Evolutionary conservation across 1,140 invertebrate genomes (phyloP).

Genomic region (Drosophila chauvacae): DNA sequence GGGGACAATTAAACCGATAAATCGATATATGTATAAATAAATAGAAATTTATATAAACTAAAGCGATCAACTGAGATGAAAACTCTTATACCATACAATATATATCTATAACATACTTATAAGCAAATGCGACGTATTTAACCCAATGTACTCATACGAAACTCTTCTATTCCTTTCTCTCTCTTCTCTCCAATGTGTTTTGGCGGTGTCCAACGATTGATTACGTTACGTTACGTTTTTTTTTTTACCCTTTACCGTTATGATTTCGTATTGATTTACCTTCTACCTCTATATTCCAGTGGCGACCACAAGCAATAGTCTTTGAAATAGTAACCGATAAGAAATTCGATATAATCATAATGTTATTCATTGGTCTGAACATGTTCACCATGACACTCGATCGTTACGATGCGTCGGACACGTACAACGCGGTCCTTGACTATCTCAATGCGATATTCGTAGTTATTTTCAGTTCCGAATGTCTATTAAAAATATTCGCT

Average conservation of each 20-base stretch:
- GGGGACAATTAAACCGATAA: constrained; percentile 22
- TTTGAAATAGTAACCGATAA: constrained; percentile 99
- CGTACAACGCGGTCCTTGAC: constrained; percentile 93
- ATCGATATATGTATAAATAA: constrained; percentile 19
- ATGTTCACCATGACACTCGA: constrained; percentile 99
- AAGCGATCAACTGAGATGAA: constrained; percentile 26
- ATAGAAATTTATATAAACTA: constrained; percentile 10
- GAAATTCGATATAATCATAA: constrained; percentile 99
- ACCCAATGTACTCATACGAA: constrained; percentile 75
- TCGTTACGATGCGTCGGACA: constrained; percentile 94
- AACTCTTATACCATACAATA: constrained; percentile 25
- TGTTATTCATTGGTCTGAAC: constrained; percentile 99
- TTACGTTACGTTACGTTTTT: constrained; percentile 20
- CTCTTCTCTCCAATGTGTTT: constrained; percentile 74
- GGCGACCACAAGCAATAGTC: constrained; percentile 96
- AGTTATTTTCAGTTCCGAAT: constrained; percentile 98
- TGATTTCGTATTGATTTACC: constrained; percentile 35
- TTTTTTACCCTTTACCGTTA: constrained; percentile 22
- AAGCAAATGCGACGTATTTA: constrained; percentile 57
- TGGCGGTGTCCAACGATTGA: constrained; percentile 46
- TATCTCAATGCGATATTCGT: constrained; percentile 99
- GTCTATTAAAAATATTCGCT: constrained; percentile 98
- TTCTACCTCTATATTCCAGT: constrained; percentile 87
- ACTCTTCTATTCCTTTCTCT: constrained; percentile 80
- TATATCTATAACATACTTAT: constrained; percentile 37